Base-by-base conservation (phyloP, 1,140 invertebrate genomes). In the Patella vulgata region DNA sequence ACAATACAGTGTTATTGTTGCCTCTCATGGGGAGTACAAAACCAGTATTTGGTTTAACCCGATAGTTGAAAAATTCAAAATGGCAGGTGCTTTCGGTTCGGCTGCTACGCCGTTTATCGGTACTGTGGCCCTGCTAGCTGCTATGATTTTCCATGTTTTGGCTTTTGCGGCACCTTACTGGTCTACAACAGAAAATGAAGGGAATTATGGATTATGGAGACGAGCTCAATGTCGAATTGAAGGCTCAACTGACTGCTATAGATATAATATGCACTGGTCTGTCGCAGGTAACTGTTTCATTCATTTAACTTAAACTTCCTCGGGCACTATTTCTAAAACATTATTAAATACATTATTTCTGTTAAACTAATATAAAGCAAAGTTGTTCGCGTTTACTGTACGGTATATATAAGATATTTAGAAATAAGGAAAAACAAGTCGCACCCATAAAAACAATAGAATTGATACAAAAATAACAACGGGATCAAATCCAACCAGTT, bases 131-230 rank as follows among this genome's bases (percentile, higher is more conserved):
- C 61, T 74, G 5, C 46, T 77, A 11, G 59, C 58, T 4, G 66
- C 64, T 9, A 65, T 64, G 21, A 58, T 73, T 19, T 48, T 73
- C 28, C 66, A 72, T 30, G 66, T 77, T 27, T 59, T 77, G n/a
- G 47, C 66, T 23, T 68, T 68, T 21, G 73, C 73, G 14, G 52
- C 75, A 23, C 70, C 75, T 6, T 70, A 70, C 53, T 77, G 75
- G 75, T 59, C 70, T 2, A 31, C 12, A 25, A 58, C 63, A 46
- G 68, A 66, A 23, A 28, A 40, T 1, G 44, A 50, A 1, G 53
- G 62, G 12, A 55, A 60, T 46, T 61, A 70, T 46, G 75, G 73
- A 0, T 51, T 75, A 12, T 75, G 73, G 73, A 60, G 68, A 33
- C 47, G 63, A 5, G 58, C 63, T n/a, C 55, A 55, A 12, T 72